Conservation (phyloP, 2,797 vertebrate genomes). For the Apodemus agrarius region DNA sequence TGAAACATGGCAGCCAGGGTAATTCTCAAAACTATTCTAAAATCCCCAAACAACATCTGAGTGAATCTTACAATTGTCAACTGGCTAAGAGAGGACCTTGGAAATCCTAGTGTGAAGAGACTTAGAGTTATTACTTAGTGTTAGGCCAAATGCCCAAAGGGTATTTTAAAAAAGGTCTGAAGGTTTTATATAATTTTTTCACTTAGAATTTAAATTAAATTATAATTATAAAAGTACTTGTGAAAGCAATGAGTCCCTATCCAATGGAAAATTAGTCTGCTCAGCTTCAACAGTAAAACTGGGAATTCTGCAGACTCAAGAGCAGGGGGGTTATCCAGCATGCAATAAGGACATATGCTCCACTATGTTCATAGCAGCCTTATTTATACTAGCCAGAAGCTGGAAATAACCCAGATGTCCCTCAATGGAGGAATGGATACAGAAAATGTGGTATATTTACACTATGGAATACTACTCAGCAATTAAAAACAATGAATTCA, state of each 20-base stretch:
- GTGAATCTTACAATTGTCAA: not conserved
- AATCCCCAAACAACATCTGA: not conserved
- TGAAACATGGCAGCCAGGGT: not conserved
- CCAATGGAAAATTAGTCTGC: not conserved
- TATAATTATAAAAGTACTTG: not conserved
- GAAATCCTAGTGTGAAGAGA: not conserved
- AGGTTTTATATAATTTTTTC: not conserved
- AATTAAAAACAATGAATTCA: too few species aligned
- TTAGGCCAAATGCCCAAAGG: not conserved
- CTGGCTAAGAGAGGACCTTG: not conserved
- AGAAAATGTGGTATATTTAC: too few species aligned
- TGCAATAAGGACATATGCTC: too few species aligned
- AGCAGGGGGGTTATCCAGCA: not conserved
- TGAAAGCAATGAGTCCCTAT: not conserved
- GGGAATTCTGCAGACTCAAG: not conserved
- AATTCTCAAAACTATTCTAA: not conserved
- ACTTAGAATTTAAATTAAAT: not conserved
- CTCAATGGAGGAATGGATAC: too few species aligned
- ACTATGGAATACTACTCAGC: too few species aligned
- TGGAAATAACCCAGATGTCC: too few species aligned
- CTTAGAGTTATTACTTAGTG: not conserved
- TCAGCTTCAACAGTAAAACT: constrained; percentile 25
- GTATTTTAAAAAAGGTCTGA: not conserved
- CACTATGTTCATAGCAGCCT: too few species aligned
- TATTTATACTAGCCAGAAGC: too few species aligned